A percentile compares a stretch with the other conserved stretches of the same genome.
phyloP scores from a whole-genome alignment of 2,113 vertebrate genomes.

The Triplophysa siluroides region DNA sequence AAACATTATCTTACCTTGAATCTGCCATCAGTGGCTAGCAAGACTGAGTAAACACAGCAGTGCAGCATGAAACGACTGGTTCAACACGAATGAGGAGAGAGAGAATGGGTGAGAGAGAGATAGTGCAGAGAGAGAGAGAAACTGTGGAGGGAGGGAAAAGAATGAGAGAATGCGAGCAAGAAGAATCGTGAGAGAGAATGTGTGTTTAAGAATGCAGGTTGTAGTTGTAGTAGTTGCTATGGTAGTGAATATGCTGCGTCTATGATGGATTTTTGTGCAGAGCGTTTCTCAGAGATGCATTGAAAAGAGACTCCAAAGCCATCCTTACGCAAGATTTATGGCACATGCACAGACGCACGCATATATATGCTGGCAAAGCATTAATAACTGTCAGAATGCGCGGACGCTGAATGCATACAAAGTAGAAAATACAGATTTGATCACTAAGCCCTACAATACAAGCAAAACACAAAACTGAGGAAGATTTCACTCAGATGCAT shows the following conservation, averaged over 20 bases:
- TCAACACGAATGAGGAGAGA: slow-evolving; percentile 44
- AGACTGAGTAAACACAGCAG: slow-evolving; percentile 56
- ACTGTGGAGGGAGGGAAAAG: slow-evolving; percentile 14
- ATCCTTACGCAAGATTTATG: slow-evolving; percentile 13
- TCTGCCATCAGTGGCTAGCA: slow-evolving; percentile 56
- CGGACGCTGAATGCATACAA: slow-evolving; percentile 5
- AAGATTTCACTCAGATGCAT: background rate
- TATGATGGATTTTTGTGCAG: slow-evolving; percentile 7
- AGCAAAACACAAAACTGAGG: background rate
- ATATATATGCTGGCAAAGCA: background rate
- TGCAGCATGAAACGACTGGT: slow-evolving; percentile 45
- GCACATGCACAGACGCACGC: background rate
- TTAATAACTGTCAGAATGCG: background rate
- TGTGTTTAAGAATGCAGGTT: slow-evolving; percentile 24
- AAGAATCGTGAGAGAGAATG: slow-evolving; percentile 2
- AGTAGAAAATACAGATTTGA: background rate
- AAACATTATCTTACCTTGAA: slow-evolving; percentile 52
- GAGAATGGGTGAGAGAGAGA: slow-evolving; percentile 11
- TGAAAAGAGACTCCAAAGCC: background rate
- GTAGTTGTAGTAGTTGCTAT: slow-evolving; percentile 45
- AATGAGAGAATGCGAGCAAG: background rate
- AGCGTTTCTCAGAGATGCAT: background rate
- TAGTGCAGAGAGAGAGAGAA: background rate
- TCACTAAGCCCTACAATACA: background rate
- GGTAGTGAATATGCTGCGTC: slow-evolving; percentile 29